Evolutionary conservation across 2,797 vertebrate species (phyloP).

Genomic region (Adrianichthys oophorus): DNA sequence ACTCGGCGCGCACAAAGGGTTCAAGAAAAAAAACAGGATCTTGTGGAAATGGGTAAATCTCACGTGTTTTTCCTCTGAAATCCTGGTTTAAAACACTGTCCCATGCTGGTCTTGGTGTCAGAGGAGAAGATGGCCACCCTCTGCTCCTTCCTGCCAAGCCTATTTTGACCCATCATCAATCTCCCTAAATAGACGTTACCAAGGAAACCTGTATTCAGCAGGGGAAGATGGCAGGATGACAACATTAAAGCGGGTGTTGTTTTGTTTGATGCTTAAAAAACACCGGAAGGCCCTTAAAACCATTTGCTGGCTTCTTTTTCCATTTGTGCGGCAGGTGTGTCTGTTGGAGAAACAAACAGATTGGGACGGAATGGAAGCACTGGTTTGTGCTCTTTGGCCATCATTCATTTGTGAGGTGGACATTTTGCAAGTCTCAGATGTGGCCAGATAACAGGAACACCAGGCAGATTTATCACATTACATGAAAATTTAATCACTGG

Average conservation of each 20-base stretch:
- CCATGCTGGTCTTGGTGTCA: constrained; percentile 13
- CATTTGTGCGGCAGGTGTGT: constrained; percentile 36
- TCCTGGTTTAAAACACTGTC: constrained; percentile 5
- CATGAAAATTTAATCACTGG: background rate
- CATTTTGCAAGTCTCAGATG: constrained; percentile 15
- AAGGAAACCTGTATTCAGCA: constrained; percentile 37
- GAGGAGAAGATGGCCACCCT: constrained; percentile 19
- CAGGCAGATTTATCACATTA: constrained; percentile 14
- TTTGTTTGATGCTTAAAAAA: constrained; percentile 39
- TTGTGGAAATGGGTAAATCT: background rate
- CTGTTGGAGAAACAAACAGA: constrained; percentile 26
- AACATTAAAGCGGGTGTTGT: constrained; percentile 30
- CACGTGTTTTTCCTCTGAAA: background rate
- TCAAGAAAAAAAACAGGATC: background rate
- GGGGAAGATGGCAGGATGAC: constrained; percentile 31
- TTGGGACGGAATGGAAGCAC: constrained; percentile 19
- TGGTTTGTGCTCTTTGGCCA: constrained; percentile 18
- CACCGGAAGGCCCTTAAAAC: constrained; percentile 10
- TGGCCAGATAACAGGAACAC: constrained; percentile 15
- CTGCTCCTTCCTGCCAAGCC: constrained; percentile 17
- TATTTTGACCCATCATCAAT: constrained; percentile 44
- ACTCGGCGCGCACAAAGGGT: constrained; percentile 10
- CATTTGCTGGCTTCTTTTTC: constrained; percentile 13
- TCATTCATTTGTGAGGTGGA: constrained; percentile 14
- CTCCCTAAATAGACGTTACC: constrained; percentile 44